Evolutionary conservation across 2,797 vertebrate species (phyloP).

Genomic region (Toxotes lorentzi): DNA sequence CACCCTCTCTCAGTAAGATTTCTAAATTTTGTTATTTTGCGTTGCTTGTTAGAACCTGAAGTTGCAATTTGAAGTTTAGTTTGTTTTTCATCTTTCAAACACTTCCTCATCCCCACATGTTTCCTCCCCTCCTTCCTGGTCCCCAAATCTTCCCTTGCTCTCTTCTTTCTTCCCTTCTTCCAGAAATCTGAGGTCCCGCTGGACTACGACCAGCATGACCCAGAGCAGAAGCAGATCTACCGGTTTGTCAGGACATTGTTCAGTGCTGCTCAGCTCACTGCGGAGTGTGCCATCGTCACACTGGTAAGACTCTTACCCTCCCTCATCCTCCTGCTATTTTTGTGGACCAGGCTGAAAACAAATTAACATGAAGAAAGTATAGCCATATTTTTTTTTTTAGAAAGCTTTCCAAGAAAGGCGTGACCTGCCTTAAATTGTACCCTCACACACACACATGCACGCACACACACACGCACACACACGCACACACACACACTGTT

Average conservation of each 20-base stretch:
- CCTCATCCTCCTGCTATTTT: too few relatives aligned
- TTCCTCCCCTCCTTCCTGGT: background rate
- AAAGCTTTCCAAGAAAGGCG: background rate
- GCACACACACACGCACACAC: background rate
- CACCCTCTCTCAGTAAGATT: slow-evolving; percentile 93
- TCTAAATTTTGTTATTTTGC: rapidly evolving
- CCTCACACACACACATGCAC: background rate
- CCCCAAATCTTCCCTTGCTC: background rate
- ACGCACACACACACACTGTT: background rate
- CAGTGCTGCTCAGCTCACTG: slow-evolving; percentile 94
- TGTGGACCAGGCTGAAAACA: background rate
- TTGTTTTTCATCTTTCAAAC: background rate
- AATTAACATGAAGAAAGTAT: background rate
- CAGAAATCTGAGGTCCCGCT: slow-evolving; percentile 92
- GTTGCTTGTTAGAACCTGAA: background rate
- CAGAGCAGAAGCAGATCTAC: slow-evolving; percentile 97
- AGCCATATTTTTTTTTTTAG: background rate
- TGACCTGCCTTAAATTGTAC: background rate
- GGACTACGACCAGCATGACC: slow-evolving; percentile 92
- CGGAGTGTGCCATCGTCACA: slow-evolving; percentile 96
- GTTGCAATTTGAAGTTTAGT: too few relatives aligned
- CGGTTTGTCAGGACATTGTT: slow-evolving; percentile 94
- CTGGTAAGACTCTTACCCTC: slow-evolving; percentile 82
- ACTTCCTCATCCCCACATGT: background rate
- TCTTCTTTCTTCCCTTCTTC: background rate